A percentile compares a stretch with the other conserved stretches of the same genome.
phyloP scores from a whole-genome alignment of 2,797 vertebrate genomes.

The Cryptoblepharus egeriae region DNA sequence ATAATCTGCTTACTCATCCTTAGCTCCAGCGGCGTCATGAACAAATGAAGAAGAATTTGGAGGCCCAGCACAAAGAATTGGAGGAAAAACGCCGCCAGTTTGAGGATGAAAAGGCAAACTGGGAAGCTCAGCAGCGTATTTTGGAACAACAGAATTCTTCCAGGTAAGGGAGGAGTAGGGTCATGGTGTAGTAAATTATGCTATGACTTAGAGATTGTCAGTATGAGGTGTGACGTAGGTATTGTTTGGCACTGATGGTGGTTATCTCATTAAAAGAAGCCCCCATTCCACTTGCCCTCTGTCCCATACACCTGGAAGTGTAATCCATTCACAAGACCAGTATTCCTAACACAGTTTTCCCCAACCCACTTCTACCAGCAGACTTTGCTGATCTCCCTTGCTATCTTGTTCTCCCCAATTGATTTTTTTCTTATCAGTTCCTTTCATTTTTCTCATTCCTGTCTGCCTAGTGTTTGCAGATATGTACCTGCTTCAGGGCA shows the following conservation, averaged over 20 bases:
- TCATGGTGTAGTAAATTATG: background rate
- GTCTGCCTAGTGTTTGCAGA: too few species aligned
- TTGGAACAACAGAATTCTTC: conserved; percentile 96
- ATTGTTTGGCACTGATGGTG: background rate
- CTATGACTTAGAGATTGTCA: background rate
- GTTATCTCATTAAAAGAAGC: background rate
- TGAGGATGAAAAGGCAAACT: conserved; percentile 93
- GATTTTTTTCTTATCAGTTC: too few species aligned
- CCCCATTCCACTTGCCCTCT: background rate
- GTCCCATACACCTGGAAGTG: background rate
- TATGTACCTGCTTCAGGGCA: too few species aligned
- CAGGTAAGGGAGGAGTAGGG: conserved; percentile 76
- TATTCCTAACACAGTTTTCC: background rate
- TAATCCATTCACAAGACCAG: background rate
- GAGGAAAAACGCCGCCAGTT: conserved; percentile 95
- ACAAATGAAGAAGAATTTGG: conserved; percentile 99
- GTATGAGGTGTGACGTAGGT: background rate
- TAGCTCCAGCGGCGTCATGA: conserved; percentile 95
- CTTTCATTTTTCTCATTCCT: too few species aligned
- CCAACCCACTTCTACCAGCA: background rate
- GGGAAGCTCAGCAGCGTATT: conserved; percentile 93
- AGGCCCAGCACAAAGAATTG: conserved; percentile 95
- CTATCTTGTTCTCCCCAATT: too few species aligned
- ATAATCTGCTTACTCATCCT: conserved; percentile 6
- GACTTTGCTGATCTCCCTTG: background rate